These are phyloP conservation scores for Phania funesta DNA, from an alignment of 2,888 invertebrate genomes.

Conservation along the genomic window DNA sequence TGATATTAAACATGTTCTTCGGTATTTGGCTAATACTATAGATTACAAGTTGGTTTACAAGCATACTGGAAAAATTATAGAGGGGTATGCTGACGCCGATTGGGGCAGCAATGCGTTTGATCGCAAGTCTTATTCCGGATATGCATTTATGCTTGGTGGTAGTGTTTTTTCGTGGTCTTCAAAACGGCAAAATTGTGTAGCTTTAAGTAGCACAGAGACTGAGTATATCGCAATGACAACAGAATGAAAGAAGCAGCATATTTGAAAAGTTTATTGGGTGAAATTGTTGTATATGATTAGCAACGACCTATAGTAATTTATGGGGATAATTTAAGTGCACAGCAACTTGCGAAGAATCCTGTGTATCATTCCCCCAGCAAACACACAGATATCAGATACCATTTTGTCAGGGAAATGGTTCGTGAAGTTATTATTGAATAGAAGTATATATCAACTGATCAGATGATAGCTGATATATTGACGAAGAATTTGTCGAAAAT, in stretches of 20 bases:
- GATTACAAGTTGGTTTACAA: conserved; percentile 25
- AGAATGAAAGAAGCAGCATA: background rate
- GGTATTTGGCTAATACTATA: conserved; percentile 29
- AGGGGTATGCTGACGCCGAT: conserved; percentile 50
- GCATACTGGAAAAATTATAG: conserved; percentile 13
- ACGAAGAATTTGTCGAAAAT: conserved; percentile 32
- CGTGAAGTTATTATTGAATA: conserved; percentile 1
- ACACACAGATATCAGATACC: conserved; percentile 46
- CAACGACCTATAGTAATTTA: background rate
- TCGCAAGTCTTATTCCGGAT: conserved; percentile 54
- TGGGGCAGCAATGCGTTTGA: conserved; percentile 38
- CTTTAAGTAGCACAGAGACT: conserved; percentile 43
- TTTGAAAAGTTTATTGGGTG: background rate
- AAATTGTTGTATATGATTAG: background rate
- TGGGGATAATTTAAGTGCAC: conserved; percentile 39
- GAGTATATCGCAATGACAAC: conserved; percentile 20
- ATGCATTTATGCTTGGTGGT: conserved; percentile 30
- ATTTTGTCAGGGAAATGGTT: conserved; percentile 36
- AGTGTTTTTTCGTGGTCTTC: conserved; percentile 36
- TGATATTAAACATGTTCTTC: conserved; percentile 35
- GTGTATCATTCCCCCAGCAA: conserved; percentile 40
- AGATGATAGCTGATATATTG: background rate
- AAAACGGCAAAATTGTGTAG: conserved; percentile 26
- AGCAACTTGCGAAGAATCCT: conserved; percentile 10
- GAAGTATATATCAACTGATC: background rate